A percentile compares a stretch with the other conserved stretches of the same genome.
These are phyloP conservation scores for Dasysyrphus tricinctus DNA, from an alignment of 2,888 invertebrate genomes.

Conservation along the genomic window DNA sequence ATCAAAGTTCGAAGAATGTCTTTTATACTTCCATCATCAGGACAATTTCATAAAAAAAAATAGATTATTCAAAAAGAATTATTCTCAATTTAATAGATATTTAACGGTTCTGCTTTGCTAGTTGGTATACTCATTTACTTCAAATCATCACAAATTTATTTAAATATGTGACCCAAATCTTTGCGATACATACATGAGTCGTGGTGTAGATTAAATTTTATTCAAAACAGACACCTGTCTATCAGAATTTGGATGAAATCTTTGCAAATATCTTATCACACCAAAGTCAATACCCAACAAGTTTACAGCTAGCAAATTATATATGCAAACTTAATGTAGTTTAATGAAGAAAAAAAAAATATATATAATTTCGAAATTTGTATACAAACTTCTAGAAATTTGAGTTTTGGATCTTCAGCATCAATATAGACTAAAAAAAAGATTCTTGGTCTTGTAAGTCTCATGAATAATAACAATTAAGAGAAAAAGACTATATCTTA, in stretches of 20 bases:
- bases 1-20: not conserved
- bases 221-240: not conserved
- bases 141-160: not conserved
- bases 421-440: not conserved
- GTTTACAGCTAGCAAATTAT: not conserved
- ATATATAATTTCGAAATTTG: not conserved
- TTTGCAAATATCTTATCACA: not conserved
- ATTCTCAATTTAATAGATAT: not conserved
- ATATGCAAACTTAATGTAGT: not conserved
- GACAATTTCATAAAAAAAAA: not conserved
- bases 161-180: conserved; percentile 5
- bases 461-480: not conserved
- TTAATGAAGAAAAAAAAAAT: not conserved
- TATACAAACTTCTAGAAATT: too few species aligned
- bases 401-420: too few species aligned
- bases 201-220: not conserved
- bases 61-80: not conserved
- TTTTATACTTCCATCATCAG: conserved; percentile 5
- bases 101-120: not conserved
- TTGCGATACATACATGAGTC: not conserved
- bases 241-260: not conserved
- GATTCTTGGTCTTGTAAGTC: not conserved
- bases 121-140: not conserved
- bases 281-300: not conserved
- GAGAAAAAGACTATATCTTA: too few species aligned